Evolutionary conservation across 2,797 vertebrate genomes (phyloP).

Genomic region (Anas bahamensis): DNA sequence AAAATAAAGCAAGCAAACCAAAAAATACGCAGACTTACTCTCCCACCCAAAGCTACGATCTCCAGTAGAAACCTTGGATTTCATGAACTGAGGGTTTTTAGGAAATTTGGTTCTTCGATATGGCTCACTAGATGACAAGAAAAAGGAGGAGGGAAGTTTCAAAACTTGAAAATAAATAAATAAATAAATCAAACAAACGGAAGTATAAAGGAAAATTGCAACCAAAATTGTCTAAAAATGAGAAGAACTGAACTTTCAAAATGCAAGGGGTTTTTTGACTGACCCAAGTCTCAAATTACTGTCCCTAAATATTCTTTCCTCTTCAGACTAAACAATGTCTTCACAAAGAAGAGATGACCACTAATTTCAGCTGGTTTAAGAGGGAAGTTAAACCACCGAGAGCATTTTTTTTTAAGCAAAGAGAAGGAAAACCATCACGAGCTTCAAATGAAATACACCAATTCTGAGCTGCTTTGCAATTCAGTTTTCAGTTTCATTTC

Average conservation of each 20-base stretch:
- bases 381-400: not conserved
- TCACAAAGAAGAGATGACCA: not conserved
- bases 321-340: slow-evolving; percentile 1
- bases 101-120: not conserved
- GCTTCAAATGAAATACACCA: not conserved
- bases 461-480: not conserved
- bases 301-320: not conserved
- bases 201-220: not conserved
- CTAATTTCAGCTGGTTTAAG: slow-evolving; percentile 28
- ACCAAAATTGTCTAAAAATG: not conserved
- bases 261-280: not conserved
- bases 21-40: not conserved
- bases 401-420: not conserved
- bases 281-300: not conserved
- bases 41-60: not conserved
- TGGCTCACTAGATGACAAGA: not conserved
- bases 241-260: not conserved
- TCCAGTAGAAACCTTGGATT: not conserved
- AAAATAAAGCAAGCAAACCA: not conserved
- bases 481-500: not conserved
- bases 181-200: not conserved
- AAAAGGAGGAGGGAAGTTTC: not conserved
- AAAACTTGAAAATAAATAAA: not conserved
- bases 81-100: not conserved
- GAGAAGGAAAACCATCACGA: not conserved